A percentile compares a stretch with the other conserved stretches of the same genome.
Evolutionary conservation across 2,888 invertebrate genomes (phyloP).

Genomic region (Hesperia comma): DNA sequence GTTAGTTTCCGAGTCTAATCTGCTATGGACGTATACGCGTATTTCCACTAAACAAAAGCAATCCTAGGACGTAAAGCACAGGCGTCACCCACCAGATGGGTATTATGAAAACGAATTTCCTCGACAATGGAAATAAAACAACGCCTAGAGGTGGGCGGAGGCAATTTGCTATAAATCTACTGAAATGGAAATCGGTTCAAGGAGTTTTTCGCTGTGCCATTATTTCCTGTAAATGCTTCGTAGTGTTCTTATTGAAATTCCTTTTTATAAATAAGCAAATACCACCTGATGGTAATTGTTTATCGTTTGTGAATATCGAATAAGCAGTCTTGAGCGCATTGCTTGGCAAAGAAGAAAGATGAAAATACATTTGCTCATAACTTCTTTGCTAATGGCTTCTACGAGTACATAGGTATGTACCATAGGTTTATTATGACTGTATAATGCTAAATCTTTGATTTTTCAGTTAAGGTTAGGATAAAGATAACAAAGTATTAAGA

Average conservation of each 20-base stretch:
- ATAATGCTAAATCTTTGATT: too few relatives aligned
- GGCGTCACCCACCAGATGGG: slow-evolving; percentile 37
- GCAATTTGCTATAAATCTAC: slow-evolving; percentile 80
- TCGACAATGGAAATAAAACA: slow-evolving; percentile 66
- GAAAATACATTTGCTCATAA: too few relatives aligned
- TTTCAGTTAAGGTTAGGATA: too few relatives aligned
- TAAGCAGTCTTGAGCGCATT: too few relatives aligned
- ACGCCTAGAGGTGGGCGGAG: slow-evolving; percentile 67
- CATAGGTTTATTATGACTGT: too few relatives aligned
- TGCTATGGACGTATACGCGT: too few relatives aligned
- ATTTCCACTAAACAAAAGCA: neutral
- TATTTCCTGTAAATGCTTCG: slow-evolving; percentile 48
- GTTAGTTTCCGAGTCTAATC: too few relatives aligned
- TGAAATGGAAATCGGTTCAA: slow-evolving; percentile 67
- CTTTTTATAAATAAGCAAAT: neutral
- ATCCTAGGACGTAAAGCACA: neutral
- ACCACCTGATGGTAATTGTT: neutral
- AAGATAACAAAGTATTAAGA: too few relatives aligned
- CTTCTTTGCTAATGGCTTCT: too few relatives aligned
- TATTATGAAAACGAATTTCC: slow-evolving; percentile 59
- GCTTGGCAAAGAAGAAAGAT: too few relatives aligned
- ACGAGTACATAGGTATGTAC: too few relatives aligned
- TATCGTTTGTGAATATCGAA: neutral
- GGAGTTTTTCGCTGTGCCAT: slow-evolving; percentile 65
- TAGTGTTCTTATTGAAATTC: slow-evolving; percentile 11